Evolutionary conservation across 1,140 invertebrate species (phyloP).

Genomic region (Saccostrea glomerata): DNA sequence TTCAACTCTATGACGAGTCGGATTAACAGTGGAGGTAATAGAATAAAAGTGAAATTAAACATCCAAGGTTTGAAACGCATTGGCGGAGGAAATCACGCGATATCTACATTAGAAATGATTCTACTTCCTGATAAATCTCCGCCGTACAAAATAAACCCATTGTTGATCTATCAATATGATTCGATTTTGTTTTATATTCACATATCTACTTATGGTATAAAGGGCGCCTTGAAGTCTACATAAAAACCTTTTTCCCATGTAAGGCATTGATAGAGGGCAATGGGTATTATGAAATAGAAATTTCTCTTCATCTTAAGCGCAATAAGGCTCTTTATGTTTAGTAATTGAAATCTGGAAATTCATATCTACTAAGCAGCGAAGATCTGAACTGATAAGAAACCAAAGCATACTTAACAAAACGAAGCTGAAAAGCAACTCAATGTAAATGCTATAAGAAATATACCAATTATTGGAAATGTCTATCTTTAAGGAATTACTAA

Average conservation of each 20-base stretch:
- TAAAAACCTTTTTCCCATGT: background rate
- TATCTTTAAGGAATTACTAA: too few relatives aligned
- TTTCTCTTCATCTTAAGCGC: background rate
- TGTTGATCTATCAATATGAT: slow-evolving; percentile 5
- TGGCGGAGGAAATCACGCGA: slow-evolving; percentile 16
- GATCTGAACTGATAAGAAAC: too few relatives aligned
- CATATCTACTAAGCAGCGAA: too few relatives aligned
- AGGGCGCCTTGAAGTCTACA: slow-evolving; percentile 13
- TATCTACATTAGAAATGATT: slow-evolving; percentile 17
- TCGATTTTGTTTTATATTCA: background rate
- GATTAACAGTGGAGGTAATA: background rate
- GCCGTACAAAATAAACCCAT: background rate
- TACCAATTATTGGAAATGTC: too few relatives aligned
- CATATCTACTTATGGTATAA: slow-evolving; percentile 23
- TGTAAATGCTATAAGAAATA: too few relatives aligned
- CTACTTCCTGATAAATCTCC: slow-evolving; percentile 9
- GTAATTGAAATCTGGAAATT: too few relatives aligned
- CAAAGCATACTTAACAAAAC: too few relatives aligned
- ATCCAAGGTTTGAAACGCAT: slow-evolving; percentile 13
- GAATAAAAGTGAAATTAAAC: slow-evolving; percentile 38
- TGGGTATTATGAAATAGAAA: background rate
- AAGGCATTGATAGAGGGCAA: background rate
- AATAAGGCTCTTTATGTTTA: too few relatives aligned
- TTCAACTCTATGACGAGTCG: background rate
- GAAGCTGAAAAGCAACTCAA: too few relatives aligned